A percentile compares a stretch with the other conserved stretches of the same genome.
phyloP scores from a whole-genome alignment of 2,888 invertebrate genomes.

The Drosophila melanosoma region DNA sequence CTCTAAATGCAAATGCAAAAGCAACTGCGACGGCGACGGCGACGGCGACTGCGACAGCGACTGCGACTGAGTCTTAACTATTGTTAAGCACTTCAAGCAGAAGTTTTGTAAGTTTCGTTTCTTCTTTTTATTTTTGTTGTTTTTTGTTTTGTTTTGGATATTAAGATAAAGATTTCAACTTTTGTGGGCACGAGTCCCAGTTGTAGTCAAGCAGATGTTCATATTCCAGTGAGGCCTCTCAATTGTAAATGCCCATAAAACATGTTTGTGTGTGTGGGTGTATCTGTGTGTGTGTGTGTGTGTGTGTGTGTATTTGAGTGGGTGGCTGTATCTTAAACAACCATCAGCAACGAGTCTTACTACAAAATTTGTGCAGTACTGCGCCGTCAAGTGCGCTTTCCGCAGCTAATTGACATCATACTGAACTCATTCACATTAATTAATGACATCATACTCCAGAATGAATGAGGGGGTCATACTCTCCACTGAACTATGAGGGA shows the following conservation, averaged over 20 bases:
- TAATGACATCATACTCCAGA: conserved; percentile 75
- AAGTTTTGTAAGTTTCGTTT: conserved; percentile 53
- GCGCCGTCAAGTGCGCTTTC: conserved; percentile 73
- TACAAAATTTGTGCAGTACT: conserved; percentile 63
- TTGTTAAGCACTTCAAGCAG: conserved; percentile 62
- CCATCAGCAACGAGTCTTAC: conserved; percentile 42
- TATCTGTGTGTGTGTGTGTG: background rate
- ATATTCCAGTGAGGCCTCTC: conserved; percentile 35
- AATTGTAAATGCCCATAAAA: conserved; percentile 54
- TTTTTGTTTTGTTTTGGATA: conserved; percentile 21
- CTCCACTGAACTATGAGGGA: conserved; percentile 22
- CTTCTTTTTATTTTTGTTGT: conserved; percentile 1
- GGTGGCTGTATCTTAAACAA: conserved; percentile 42
- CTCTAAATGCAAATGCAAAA: conserved; percentile 15
- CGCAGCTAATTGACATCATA: conserved; percentile 80
- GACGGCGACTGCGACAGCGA: background rate
- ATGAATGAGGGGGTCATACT: conserved; percentile 35
- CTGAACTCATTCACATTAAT: conserved; percentile 81
- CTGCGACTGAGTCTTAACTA: conserved; percentile 57
- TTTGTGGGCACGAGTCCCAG: conserved; percentile 31
- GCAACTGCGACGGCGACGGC: no score
- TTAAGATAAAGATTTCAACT: conserved; percentile 66
- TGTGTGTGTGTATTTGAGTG: conserved; percentile 21
- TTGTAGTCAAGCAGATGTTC: conserved; percentile 26
- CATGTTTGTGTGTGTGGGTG: conserved; percentile 15